Conservation (phyloP, 2,888 invertebrate species). For the Entomobrya proxima region DNA sequence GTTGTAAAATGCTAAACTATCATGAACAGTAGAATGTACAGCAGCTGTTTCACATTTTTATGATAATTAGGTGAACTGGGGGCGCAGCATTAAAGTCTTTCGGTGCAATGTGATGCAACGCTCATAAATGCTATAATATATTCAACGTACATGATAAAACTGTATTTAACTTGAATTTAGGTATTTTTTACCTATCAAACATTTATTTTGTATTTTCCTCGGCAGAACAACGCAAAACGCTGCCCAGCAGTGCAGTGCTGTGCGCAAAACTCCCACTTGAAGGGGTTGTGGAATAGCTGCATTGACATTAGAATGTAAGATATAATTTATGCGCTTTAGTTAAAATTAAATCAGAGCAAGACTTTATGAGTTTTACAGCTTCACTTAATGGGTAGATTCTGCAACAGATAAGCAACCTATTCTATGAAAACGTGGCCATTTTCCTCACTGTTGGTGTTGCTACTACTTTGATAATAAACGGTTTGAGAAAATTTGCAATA, state of each 20-base stretch:
- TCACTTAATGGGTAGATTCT: neutral
- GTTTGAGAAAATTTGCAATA: no score
- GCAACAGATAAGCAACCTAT: no score
- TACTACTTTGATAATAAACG: no score
- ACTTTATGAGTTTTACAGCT: neutral
- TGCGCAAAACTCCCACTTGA: no score
- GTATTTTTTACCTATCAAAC: no score
- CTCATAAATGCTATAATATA: neutral
- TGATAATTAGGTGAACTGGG: neutral
- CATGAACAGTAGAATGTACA: neutral
- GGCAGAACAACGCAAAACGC: no score
- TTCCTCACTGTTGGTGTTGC: no score
- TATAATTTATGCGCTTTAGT: neutral
- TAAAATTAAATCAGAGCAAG: neutral
- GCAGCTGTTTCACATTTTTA: slow-evolving; percentile 1
- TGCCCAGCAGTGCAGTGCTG: no score
- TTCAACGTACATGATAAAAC: neutral
- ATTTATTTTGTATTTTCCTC: no score
- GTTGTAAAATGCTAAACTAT: neutral
- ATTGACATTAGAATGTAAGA: no score
- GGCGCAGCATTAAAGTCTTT: neutral
- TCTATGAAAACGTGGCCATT: no score
- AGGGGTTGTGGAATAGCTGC: no score
- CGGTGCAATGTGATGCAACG: neutral
- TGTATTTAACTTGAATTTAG: neutral